Conservation (phyloP, 2,113 vertebrate genomes). For the Pavo muticus region DNA sequence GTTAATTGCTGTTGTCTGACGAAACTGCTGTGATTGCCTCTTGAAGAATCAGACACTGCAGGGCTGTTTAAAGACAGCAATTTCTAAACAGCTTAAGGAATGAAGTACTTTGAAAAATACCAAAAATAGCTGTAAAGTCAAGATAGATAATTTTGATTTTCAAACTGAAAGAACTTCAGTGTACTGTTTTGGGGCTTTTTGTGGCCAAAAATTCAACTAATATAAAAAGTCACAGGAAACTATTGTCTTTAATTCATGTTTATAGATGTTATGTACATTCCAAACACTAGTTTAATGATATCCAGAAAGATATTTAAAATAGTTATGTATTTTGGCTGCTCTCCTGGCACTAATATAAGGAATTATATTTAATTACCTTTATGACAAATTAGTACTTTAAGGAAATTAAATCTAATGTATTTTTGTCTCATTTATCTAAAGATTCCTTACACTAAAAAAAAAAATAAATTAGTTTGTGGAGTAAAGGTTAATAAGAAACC, state of each 20-base stretch:
- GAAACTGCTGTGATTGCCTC: background rate
- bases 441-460: background rate
- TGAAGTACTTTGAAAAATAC: background rate
- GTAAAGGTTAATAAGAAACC: background rate
- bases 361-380: background rate
- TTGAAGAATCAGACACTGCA: background rate
- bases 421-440: background rate
- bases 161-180: background rate
- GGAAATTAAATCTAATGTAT: background rate
- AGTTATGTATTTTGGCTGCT: background rate
- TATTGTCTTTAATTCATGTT: background rate
- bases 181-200: background rate
- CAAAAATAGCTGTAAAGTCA: background rate
- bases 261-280: background rate
- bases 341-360: background rate
- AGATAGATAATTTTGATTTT: background rate
- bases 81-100: background rate
- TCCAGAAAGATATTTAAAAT: background rate
- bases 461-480: background rate
- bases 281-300: background rate
- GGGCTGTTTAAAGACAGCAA: background rate
- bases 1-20: background rate
- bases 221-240: background rate
- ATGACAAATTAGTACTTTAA: background rate
- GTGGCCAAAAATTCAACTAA: background rate